Evolutionary conservation across 2,888 invertebrate genomes (phyloP), one percentile per base, ranked within the genome.

Genomic region (Platycnemis pennipes): DNA sequence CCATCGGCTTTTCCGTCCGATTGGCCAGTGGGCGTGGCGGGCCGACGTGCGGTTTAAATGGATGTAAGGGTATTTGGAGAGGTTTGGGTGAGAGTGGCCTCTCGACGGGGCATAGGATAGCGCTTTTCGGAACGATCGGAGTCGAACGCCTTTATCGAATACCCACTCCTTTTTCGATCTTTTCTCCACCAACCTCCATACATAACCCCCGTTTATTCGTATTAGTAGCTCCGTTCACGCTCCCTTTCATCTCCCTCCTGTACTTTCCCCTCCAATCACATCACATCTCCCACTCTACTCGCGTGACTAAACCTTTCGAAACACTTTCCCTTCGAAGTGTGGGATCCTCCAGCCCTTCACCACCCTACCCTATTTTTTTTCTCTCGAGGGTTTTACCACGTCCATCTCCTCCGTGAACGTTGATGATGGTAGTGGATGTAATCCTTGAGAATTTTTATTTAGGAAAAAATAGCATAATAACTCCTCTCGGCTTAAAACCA

Each of bases 1-100:
- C 91, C 91, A 63, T 69, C 91, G 91, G 91, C 91, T 91, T 91
- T 91, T 91, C 91, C 63, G 63, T 56, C 44, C 63, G 91, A 49
- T 44, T 91, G 91, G 89, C 89, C 49, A 53, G n/a, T 44, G 63
- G 44, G 63, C 42, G 63, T 44, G 63, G 89, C 37, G 89, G 8
- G 37, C 31, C 19, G 22, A 19, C 3, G 46, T 19, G 87, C 5
- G 89, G 56, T 77, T 77, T 77, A 77, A n/a, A 77, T 77, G 42
- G 89, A 89, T 26, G 53, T 56, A 56, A 26, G 42, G 89, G 89
- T 31, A 0, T n/a, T 31, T 13, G 31, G 77, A 77, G 37, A 77
- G 31, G 77, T 31, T 37, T 4, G 11, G 31, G 69, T 8, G 69
- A 3, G 77, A 11, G 77, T 2, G 77, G 77, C n/a, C 26, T 63